Conservation (phyloP, 2,797 vertebrate species). For the Pachyuromys duprasi region DNA sequence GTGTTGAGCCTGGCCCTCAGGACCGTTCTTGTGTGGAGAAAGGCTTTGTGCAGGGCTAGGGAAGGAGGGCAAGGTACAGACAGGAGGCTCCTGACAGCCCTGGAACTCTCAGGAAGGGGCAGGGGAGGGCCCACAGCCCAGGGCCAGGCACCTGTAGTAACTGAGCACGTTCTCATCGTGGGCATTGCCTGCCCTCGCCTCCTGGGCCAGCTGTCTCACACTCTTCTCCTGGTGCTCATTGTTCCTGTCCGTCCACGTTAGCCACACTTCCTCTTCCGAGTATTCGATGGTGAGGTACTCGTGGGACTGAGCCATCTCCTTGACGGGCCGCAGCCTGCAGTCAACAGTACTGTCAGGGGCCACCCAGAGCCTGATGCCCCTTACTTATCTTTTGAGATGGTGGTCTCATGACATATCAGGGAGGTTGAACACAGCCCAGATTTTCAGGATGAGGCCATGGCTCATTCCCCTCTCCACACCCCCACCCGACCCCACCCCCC, state of each 20-base stretch:
- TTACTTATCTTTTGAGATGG: not conserved
- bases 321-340: constrained; percentile 92
- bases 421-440: not conserved
- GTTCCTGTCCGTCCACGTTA: constrained; percentile 95
- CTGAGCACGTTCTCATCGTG: constrained; percentile 97
- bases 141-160: constrained; percentile 93
- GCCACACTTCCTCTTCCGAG: constrained; percentile 97
- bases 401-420: not conserved
- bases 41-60: not conserved
- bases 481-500: not conserved
- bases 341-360: fast-evolving
- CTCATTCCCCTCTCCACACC: not conserved
- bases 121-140: fast-evolving
- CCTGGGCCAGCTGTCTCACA: constrained; percentile 95
- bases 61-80: not conserved
- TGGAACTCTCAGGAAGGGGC: not conserved
- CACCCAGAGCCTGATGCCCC: not conserved
- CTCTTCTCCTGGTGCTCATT: constrained; percentile 95
- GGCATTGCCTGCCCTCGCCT: constrained; percentile 95
- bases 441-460: not conserved
- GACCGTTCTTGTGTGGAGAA: not conserved
- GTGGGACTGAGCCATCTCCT: constrained; percentile 89
- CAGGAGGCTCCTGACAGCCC: fast-evolving
- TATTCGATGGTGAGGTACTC: constrained; percentile 95
- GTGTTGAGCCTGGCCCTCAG: not conserved